Conservation (phyloP, 2,888 invertebrate species). For the Seira musarum region DNA sequence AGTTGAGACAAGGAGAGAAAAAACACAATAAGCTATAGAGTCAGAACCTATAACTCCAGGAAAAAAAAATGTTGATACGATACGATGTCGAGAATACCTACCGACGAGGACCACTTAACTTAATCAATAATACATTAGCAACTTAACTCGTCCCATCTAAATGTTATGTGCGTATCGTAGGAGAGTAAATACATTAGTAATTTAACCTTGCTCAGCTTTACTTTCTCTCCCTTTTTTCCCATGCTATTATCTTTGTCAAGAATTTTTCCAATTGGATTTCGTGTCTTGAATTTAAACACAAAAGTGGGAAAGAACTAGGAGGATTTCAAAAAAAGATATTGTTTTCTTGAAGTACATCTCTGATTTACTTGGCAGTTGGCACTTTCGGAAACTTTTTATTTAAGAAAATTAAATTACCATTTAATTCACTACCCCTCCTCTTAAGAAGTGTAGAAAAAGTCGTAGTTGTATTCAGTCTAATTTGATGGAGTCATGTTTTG, state of each 20-base stretch:
- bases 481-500: too few relatives aligned
- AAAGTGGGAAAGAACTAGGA: too few relatives aligned
- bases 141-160: constrained; percentile 39
- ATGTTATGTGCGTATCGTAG: constrained; percentile 19
- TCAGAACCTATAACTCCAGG: too few relatives aligned
- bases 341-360: too few relatives aligned
- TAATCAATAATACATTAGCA: constrained; percentile 53
- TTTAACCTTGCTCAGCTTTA: constrained; percentile 45
- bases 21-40: too few relatives aligned
- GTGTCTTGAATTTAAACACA: constrained; percentile 49
- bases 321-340: too few relatives aligned
- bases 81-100: neutral
- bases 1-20: constrained; percentile 12
- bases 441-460: too few relatives aligned
- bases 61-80: too few relatives aligned
- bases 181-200: constrained; percentile 39
- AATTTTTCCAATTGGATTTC: constrained; percentile 27
- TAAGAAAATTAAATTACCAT: constrained; percentile 49
- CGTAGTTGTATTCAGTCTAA: too few relatives aligned
- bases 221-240: constrained; percentile 15
- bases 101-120: constrained; percentile 40
- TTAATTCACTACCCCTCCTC: constrained; percentile 48
- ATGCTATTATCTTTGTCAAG: neutral
- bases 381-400: constrained; percentile 22
- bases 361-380: too few relatives aligned